Percentiles rank a stretch among this genome's conserved stretches.
These are phyloP conservation scores for Sander vitreus DNA, from an alignment of 2,113 vertebrate genomes.

Conservation along the genomic window DNA sequence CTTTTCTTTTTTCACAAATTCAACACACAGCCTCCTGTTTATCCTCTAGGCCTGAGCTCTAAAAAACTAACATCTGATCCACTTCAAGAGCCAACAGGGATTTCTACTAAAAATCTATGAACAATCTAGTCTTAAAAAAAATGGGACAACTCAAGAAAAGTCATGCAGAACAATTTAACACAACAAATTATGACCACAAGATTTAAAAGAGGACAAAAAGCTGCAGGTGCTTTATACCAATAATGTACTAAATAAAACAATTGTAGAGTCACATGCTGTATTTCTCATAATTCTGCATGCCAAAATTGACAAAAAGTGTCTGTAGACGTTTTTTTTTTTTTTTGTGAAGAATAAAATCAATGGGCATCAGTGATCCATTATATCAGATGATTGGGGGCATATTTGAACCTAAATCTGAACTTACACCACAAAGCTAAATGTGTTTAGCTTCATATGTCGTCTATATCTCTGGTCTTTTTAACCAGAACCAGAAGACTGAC, in stretches of 20 bases:
- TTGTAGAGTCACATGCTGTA: not conserved
- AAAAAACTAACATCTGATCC: constrained; percentile 41
- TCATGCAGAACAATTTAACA: not conserved
- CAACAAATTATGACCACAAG: not conserved
- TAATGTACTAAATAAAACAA: not conserved
- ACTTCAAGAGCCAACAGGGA: constrained; percentile 30
- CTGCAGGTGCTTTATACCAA: too few species aligned
- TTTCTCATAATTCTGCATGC: not conserved
- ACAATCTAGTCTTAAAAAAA: constrained; percentile 24
- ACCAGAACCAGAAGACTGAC: constrained; percentile 38
- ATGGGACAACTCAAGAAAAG: constrained; percentile 4
- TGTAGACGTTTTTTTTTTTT: not conserved
- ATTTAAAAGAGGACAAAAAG: not conserved
- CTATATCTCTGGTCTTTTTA: constrained; percentile 22
- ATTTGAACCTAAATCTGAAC: constrained; percentile 3
- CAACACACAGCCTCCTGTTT: constrained; percentile 48
- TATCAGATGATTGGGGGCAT: not conserved
- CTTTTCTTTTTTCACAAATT: constrained; percentile 39
- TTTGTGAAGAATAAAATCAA: not conserved
- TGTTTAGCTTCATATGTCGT: not conserved
- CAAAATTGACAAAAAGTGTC: too few species aligned
- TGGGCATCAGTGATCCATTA: not conserved
- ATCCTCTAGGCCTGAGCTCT: constrained; percentile 21
- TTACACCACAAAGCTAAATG: not conserved
- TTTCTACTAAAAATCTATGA: constrained; percentile 17